Conservation (phyloP, 2,888 invertebrate genomes). For the Lamproptera curius region DNA sequence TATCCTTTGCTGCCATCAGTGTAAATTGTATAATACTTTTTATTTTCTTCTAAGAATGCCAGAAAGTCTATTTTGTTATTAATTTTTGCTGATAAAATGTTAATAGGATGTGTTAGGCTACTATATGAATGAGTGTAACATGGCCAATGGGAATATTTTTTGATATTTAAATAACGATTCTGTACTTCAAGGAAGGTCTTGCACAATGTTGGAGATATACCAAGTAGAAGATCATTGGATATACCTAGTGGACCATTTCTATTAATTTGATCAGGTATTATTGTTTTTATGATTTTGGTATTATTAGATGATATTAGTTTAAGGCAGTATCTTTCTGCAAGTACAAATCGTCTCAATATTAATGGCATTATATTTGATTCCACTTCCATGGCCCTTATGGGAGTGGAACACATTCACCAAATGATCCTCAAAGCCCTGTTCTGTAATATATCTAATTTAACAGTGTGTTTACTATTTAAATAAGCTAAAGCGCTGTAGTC, state of each 20-base stretch:
- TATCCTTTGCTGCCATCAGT: not conserved
- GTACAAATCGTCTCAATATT: not conserved
- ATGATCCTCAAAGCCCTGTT: no score
- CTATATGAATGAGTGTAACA: not conserved
- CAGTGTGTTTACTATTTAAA: no score
- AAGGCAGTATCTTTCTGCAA: not conserved
- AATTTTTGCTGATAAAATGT: not conserved
- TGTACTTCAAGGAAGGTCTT: not conserved
- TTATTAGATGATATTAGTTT: not conserved
- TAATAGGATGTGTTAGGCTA: not conserved
- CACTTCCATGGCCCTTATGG: conserved; percentile 3
- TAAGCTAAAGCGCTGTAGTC: conserved; percentile 7
- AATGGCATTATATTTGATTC: not conserved
- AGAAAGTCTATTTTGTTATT: no score
- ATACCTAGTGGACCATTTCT: not conserved
- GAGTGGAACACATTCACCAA: conserved; percentile 3
- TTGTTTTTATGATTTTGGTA: not conserved
- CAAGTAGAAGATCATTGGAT: not conserved
- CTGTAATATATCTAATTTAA: no score
- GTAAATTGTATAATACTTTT: not conserved
- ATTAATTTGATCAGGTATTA: not conserved
- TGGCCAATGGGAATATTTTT: not conserved
- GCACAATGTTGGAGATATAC: not conserved
- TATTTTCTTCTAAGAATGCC: not conserved
- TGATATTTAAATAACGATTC: not conserved